phyloP scores from a whole-genome alignment of 2,797 vertebrate species.

The Sarcophilus harrisii region DNA sequence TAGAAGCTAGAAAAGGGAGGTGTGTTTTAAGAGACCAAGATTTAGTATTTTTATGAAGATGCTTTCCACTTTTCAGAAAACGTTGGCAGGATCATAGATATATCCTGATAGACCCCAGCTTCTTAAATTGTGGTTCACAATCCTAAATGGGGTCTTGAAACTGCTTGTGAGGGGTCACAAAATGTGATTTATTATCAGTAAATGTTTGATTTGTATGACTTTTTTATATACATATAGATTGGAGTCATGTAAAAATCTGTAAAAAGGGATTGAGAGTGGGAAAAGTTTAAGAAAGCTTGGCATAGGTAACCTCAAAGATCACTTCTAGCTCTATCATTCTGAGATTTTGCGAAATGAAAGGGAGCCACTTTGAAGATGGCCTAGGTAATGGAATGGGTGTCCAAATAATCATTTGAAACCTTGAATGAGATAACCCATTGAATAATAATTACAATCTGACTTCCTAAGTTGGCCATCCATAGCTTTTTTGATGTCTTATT shows the following conservation, averaged over 20 bases:
- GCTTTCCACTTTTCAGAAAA: background rate
- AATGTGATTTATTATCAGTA: no score
- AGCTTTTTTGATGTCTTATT: conserved; percentile 73
- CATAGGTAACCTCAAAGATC: background rate
- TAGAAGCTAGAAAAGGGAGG: background rate
- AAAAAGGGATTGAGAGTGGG: no score
- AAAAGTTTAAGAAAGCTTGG: background rate
- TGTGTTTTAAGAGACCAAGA: background rate
- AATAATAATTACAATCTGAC: conserved; percentile 73
- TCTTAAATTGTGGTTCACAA: no score
- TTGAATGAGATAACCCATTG: conserved; percentile 20
- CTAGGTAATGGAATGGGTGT: background rate
- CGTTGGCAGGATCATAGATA: background rate
- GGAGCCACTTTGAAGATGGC: background rate
- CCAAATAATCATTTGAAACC: conserved; percentile 41
- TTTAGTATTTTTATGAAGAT: background rate
- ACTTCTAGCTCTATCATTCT: background rate
- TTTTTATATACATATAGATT: no score
- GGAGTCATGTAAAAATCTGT: no score
- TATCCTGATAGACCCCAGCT: background rate
- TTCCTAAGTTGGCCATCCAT: conserved; percentile 72
- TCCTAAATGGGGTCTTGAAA: no score
- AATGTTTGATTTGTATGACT: no score
- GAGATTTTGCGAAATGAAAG: background rate
- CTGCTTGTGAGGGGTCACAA: no score